Percentiles rank a stretch among this genome's conserved stretches.
Evolutionary conservation across 2,113 vertebrate species (phyloP).

Genomic region (Mobula hypostoma): DNA sequence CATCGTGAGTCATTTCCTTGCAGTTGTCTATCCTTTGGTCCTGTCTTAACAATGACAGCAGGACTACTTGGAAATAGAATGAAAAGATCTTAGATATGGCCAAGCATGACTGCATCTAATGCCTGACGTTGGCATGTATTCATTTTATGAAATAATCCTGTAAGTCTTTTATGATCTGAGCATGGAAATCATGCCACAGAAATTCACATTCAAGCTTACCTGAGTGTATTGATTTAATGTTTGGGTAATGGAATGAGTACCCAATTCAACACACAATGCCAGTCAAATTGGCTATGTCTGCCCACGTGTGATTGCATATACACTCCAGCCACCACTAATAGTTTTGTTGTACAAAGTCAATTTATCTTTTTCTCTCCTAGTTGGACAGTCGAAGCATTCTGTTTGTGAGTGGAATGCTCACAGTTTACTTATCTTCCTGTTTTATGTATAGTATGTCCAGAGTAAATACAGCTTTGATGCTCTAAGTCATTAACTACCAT

Average conservation of each 20-base stretch:
- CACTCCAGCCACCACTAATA: background rate
- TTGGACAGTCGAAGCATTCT: background rate
- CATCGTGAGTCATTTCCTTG: background rate
- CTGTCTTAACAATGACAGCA: background rate
- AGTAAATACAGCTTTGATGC: background rate
- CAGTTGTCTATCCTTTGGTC: too few species aligned
- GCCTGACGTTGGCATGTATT: background rate
- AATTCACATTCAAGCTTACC: background rate
- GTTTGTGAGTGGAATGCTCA: background rate
- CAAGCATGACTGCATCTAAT: background rate
- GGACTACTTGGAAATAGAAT: background rate
- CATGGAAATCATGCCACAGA: background rate
- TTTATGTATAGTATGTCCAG: background rate
- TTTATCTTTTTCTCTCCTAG: background rate
- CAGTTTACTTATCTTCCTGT: background rate
- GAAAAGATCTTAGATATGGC: background rate
- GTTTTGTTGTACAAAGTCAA: background rate
- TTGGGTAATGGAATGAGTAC: background rate
- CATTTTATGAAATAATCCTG: background rate
- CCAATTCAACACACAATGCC: background rate
- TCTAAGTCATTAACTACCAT: background rate
- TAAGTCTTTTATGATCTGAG: background rate
- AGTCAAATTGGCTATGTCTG: background rate
- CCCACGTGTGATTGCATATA: background rate
- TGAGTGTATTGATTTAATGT: background rate